Conservation (phyloP, 2,888 invertebrate species). For the Heliconius hortense region DNA sequence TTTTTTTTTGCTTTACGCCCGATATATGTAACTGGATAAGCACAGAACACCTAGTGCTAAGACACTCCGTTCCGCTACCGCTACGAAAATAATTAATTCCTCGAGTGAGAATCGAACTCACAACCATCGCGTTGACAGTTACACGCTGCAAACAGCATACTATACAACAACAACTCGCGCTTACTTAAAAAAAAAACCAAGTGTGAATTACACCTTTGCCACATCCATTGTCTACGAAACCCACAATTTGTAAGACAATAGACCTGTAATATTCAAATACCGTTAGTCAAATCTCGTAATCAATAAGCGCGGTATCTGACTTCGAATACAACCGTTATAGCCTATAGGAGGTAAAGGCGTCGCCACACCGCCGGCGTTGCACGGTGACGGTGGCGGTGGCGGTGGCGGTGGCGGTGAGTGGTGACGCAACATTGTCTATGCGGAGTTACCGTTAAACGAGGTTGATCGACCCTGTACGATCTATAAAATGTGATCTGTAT, state of each 20-base stretch:
- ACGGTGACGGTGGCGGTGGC: constrained; percentile 41
- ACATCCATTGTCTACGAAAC: constrained; percentile 19
- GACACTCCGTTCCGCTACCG: no score
- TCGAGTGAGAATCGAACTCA: no score
- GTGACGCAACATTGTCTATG: constrained; percentile 50
- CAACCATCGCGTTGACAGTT: no score
- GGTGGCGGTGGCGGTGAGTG: neutral
- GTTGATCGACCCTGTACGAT: constrained; percentile 66
- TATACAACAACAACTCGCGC: neutral
- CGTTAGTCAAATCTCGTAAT: constrained; percentile 38
- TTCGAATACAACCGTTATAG: constrained; percentile 39
- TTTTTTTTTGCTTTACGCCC: no score
- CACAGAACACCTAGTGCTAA: no score
- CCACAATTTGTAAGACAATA: constrained; percentile 32
- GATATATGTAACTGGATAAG: no score
- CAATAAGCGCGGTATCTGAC: constrained; percentile 31
- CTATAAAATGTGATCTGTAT: constrained; percentile 40
- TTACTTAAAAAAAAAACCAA: neutral
- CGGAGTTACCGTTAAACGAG: constrained; percentile 65
- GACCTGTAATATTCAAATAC: constrained; percentile 29
- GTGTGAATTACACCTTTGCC: constrained; percentile 7
- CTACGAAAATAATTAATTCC: no score
- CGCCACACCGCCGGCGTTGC: constrained; percentile 38
- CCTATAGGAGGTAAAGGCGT: constrained; percentile 33
- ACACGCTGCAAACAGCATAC: neutral